Base-by-base conservation (phyloP, 2,113 vertebrate genomes). In the Gobio gobio region DNA sequence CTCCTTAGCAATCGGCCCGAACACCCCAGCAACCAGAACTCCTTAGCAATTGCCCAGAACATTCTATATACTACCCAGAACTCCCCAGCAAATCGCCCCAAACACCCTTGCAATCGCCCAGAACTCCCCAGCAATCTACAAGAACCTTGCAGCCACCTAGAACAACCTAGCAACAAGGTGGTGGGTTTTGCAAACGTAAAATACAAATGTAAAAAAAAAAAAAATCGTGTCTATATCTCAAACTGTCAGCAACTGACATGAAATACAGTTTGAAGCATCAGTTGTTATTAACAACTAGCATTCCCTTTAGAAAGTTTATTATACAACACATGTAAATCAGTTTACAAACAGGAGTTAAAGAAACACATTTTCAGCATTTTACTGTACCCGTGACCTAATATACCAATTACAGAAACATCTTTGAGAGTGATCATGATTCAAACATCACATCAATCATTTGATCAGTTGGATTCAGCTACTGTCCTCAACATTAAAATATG, bases 331-430 rank as follows among this genome's bases (percentile, higher is more conserved):
- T 78, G 22, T 56, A 54, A 68, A 78, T 49, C 45, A 59, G 72
- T 77, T 77, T 76, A 84, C 54, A 84, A 47, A 66, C 70, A 81
- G 78, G 66, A 85, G 66, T 68, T 74, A 77, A 80, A 81, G 24
- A 85, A 85, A 81, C 77, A 79, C 51, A 54, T 24, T 76, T 78
- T 73, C 29, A 22, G 63, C 54, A 61, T 58, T 56, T 26, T 33
- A 22, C 26, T 20, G 33, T 18, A 18, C 24, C 13, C 0, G 36
- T 79, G 54, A 64, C n/a, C 58, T 66, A 85, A 58, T 3, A 47
- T 45, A 47, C 10, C 24, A 54, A 9, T 36, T 29, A 70, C 64
- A 85, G 40, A 24, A 47, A 61, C 14, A 56, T 79, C 16, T 79
- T 51, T 33, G 40, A 14, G 47, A 51, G 16, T 22, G 51, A 74